Evolutionary conservation across 1,140 invertebrate genomes (phyloP).

Genomic region (Bombus soroeensis): DNA sequence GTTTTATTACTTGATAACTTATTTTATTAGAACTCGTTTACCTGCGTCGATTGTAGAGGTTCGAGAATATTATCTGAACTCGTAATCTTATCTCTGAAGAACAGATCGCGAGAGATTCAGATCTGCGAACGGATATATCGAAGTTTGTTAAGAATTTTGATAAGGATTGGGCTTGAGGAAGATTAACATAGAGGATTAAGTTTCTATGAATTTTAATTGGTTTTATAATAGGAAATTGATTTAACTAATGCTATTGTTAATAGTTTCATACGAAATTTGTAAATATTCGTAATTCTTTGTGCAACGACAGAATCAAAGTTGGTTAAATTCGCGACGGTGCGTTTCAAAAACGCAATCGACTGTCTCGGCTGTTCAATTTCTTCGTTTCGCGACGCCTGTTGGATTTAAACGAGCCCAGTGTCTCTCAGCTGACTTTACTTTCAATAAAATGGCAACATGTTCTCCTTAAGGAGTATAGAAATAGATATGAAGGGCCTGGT

Average conservation of each 20-base stretch:
- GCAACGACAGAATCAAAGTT: background rate
- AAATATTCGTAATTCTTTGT: background rate
- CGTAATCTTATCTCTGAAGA: conserved; percentile 20
- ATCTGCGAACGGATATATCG: background rate
- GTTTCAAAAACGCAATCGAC: conserved; percentile 14
- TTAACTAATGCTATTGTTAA: too few species aligned
- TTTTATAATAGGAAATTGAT: too few species aligned
- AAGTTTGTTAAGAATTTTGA: background rate
- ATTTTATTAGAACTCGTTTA: background rate
- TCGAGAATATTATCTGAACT: background rate
- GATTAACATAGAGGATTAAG: too few species aligned
- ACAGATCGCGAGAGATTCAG: background rate
- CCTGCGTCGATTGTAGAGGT: background rate
- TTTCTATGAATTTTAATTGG: too few species aligned
- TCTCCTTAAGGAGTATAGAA: too few species aligned
- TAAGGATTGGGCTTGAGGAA: background rate
- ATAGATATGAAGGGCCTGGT: background rate
- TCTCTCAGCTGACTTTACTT: background rate
- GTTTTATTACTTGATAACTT: background rate
- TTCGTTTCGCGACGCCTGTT: conserved; percentile 17
- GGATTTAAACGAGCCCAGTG: conserved; percentile 20
- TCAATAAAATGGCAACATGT: background rate
- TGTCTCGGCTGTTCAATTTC: conserved; percentile 17
- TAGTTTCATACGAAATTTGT: background rate
- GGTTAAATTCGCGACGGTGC: background rate